phyloP scores from a whole-genome alignment of 2,113 vertebrate species.

The Etheostoma cragini region DNA sequence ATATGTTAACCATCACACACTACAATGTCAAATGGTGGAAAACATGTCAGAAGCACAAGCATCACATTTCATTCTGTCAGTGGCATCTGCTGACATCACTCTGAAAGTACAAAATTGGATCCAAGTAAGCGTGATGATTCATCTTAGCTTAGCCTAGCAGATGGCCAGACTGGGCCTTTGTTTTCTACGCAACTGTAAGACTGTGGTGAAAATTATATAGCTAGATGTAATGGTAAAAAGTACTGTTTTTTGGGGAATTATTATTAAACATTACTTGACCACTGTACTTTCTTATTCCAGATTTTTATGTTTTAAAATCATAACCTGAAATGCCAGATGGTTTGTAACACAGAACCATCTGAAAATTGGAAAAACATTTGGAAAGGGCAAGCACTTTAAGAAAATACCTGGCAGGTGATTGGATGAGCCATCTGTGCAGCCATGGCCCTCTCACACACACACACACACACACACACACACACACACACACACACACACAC shows the following conservation, averaged over 20 bases:
- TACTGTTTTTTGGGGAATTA: no score
- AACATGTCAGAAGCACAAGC: constrained; percentile 34
- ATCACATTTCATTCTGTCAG: constrained; percentile 45
- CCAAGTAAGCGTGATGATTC: constrained; percentile 11
- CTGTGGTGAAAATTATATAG: not conserved
- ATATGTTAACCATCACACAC: constrained; percentile 17
- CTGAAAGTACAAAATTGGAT: constrained; percentile 40
- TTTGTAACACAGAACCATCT: no score
- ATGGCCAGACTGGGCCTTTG: constrained; percentile 41
- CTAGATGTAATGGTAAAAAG: not conserved
- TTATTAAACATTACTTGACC: no score
- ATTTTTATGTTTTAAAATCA: not conserved
- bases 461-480: no score
- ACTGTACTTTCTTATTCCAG: not conserved
- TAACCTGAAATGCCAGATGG: no score
- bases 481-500: no score
- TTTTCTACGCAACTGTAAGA: constrained; percentile 9
- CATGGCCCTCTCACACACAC: no score
- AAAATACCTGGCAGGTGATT: no score
- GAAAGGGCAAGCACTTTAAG: no score
- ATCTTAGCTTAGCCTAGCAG: constrained; percentile 34
- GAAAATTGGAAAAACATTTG: no score
- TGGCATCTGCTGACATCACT: constrained; percentile 57
- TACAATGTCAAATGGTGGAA: constrained; percentile 33
- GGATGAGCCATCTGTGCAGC: no score